Conservation (phyloP, 1,140 invertebrate genomes). For the Eciton burchellii region DNA sequence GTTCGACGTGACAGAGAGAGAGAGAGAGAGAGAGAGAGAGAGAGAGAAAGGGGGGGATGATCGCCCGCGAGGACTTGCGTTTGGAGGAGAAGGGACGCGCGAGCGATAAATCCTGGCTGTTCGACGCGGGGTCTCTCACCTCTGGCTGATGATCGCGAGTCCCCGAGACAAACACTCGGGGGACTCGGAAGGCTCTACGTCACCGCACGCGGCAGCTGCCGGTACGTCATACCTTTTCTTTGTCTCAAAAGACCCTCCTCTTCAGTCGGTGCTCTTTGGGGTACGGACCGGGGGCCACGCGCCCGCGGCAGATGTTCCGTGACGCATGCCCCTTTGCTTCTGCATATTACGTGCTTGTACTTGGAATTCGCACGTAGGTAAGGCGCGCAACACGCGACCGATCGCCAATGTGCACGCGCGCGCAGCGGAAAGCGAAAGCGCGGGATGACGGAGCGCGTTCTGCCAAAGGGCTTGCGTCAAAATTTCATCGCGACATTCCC, state of each 20-base stretch:
- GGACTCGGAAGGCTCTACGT: conserved; percentile 79
- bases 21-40: too few relatives aligned
- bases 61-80: too few relatives aligned
- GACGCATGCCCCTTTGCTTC: conserved; percentile 79
- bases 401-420: conserved; percentile 68
- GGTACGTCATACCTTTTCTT: conserved; percentile 85
- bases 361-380: conserved; percentile 66
- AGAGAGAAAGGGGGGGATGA: too few relatives aligned
- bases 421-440: conserved; percentile 56
- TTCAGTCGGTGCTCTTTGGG: conserved; percentile 74
- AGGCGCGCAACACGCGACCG: conserved; percentile 67
- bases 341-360: conserved; percentile 78
- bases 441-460: conserved; percentile 30
- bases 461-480: conserved; percentile 33
- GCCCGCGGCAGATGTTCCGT: conserved; percentile 84
- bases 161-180: conserved; percentile 61
- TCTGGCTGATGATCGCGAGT: conserved; percentile 72
- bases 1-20: too few relatives aligned
- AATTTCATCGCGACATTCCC: conserved; percentile 36
- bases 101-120: conserved; percentile 77
- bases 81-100: conserved; percentile 37
- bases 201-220: conserved; percentile 82
- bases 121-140: conserved; percentile 65
- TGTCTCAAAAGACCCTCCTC: conserved; percentile 84
- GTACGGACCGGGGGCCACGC: conserved; percentile 78